Percentiles rank a stretch among this genome's conserved stretches.
These are phyloP conservation scores for Siniperca knerii DNA, from an alignment of 2,113 vertebrate genomes.

Conservation along the genomic window DNA sequence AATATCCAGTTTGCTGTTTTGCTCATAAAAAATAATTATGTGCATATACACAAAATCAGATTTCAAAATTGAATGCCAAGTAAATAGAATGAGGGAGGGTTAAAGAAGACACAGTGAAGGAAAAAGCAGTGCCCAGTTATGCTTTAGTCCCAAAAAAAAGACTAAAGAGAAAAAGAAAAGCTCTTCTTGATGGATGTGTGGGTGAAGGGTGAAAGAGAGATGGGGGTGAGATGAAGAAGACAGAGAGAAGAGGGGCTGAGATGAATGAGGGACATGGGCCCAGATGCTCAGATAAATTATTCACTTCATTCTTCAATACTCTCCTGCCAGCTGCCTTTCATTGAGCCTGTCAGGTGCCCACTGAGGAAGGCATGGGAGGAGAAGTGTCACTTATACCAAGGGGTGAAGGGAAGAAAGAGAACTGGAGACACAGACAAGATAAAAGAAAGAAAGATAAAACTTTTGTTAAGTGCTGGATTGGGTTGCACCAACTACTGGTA, in stretches of 20 bases:
- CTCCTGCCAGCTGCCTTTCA: slow-evolving; percentile 66
- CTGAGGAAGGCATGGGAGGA: slow-evolving; percentile 41
- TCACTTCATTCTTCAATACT: slow-evolving; percentile 73
- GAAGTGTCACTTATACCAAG: slow-evolving; percentile 36
- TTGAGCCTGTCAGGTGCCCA: slow-evolving; percentile 62
- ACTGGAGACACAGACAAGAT: not conserved
- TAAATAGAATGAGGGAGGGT: not conserved
- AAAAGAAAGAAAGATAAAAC: not conserved
- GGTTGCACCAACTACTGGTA: not conserved
- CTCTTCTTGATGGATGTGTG: slow-evolving; percentile 26
- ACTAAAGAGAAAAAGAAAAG: not conserved
- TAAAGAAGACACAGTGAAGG: not conserved
- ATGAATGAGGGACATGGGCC: slow-evolving; percentile 66
- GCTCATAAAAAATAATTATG: not conserved
- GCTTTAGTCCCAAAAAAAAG: not conserved
- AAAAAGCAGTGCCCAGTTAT: not conserved
- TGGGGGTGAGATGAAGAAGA: slow-evolving; percentile 36
- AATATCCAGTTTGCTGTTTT: not conserved
- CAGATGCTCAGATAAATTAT: slow-evolving; percentile 83
- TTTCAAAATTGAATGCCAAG: not conserved
- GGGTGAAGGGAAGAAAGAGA: slow-evolving; percentile 8
- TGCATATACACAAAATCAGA: not conserved
- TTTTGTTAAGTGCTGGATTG: not conserved
- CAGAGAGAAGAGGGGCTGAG: not conserved
- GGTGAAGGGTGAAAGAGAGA: slow-evolving; percentile 33